Evolutionary conservation across 2,888 invertebrate species (phyloP).

Genomic region (Pachliopta kotzebuea): DNA sequence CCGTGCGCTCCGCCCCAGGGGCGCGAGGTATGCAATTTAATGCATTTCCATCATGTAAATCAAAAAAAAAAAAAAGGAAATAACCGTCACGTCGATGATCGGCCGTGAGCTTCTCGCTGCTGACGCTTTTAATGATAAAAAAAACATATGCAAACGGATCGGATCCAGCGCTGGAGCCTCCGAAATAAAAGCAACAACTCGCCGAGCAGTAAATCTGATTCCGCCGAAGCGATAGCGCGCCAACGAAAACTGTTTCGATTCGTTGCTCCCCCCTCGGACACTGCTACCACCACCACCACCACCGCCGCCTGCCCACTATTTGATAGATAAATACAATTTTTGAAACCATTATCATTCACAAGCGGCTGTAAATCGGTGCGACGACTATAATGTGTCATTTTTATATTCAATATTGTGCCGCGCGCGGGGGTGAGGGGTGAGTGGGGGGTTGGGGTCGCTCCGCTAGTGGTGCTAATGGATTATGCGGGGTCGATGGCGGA

Average conservation of each 20-base stretch:
- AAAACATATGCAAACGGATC: too few species aligned
- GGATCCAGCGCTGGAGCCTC: too few species aligned
- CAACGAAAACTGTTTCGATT: constrained; percentile 4
- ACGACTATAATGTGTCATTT: constrained; percentile 51
- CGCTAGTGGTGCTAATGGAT: constrained; percentile 42
- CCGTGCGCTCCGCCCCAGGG: too few species aligned
- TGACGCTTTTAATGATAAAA: too few species aligned
- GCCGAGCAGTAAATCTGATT: constrained; percentile 6
- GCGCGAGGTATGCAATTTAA: too few species aligned
- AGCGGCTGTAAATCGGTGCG: constrained; percentile 35
- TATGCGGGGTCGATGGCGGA: constrained; percentile 38
- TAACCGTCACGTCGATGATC: too few species aligned
- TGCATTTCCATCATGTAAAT: too few species aligned
- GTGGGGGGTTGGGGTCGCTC: constrained; percentile 46
- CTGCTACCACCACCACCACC: too few species aligned
- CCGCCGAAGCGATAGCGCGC: constrained; percentile 10
- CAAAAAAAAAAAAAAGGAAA: too few species aligned
- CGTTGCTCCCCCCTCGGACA: too few species aligned
- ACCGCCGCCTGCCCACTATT: background rate
- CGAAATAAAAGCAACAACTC: background rate
- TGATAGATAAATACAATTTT: constrained; percentile 17
- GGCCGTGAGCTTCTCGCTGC: too few species aligned
- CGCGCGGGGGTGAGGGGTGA: too few species aligned
- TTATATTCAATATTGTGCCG: constrained; percentile 55
- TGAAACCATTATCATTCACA: constrained; percentile 25